Conservation (phyloP, 2,113 vertebrate species). For the Dinomys branickii region DNA sequence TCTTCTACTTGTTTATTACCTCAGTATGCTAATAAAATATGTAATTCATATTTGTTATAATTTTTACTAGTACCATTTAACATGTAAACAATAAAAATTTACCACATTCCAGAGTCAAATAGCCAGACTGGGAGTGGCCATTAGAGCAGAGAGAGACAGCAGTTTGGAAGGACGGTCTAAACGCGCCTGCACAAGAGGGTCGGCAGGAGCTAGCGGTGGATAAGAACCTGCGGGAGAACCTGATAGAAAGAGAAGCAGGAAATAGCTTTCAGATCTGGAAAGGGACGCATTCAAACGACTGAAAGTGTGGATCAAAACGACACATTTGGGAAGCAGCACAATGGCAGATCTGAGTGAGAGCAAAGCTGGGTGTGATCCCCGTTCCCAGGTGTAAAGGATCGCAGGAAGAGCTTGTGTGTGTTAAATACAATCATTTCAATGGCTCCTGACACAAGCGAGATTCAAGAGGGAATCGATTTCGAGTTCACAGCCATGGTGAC, state of each 20-base stretch:
- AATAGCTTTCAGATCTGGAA: neutral
- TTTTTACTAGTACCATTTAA: neutral
- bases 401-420: neutral
- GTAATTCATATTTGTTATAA: neutral
- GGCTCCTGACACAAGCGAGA: neutral
- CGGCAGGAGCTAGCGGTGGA: neutral
- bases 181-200: rapidly evolving
- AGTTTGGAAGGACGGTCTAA: neutral
- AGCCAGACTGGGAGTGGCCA: neutral
- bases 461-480: neutral
- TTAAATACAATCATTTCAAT: neutral
- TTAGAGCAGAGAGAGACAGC: neutral
- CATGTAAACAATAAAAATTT: neutral
- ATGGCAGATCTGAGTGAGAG: neutral
- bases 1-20: neutral
- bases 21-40: neutral
- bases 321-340: rapidly evolving
- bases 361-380: neutral
- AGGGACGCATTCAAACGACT: rapidly evolving
- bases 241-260: neutral
- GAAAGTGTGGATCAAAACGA: neutral
- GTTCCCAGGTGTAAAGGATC: neutral
- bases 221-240: neutral
- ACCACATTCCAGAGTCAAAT: neutral
- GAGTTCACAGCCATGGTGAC: neutral